phyloP scores from a whole-genome alignment of 1,140 invertebrate species.

The Copidosoma floridanum region DNA sequence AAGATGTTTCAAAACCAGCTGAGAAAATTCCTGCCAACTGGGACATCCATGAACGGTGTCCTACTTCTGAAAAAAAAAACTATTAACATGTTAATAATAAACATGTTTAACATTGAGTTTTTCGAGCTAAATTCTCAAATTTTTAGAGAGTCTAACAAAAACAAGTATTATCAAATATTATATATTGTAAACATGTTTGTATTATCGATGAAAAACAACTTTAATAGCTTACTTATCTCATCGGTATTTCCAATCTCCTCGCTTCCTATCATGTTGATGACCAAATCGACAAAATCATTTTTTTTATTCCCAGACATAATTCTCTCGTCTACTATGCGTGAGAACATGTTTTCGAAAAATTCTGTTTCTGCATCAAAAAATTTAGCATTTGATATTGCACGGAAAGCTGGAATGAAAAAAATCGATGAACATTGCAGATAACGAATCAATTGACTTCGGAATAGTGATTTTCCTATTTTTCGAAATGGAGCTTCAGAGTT shows the following conservation, averaged over 20 bases:
- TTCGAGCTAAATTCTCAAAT: no score
- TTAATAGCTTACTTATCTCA: no score
- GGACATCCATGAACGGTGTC: constrained; percentile 64
- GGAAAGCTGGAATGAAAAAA: constrained; percentile 45
- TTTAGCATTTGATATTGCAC: constrained; percentile 30
- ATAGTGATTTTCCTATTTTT: constrained; percentile 35
- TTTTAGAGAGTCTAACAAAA: no score
- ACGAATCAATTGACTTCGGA: constrained; percentile 33
- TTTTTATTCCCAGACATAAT: constrained; percentile 36
- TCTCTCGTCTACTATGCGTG: constrained; percentile 37
- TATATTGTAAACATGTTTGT: no score
- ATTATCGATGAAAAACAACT: no score
- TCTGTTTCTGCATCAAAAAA: constrained; percentile 32
- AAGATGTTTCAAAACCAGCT: constrained; percentile 67
- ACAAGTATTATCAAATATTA: no score
- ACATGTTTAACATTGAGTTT: no score
- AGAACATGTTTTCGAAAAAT: constrained; percentile 41
- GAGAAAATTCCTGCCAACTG: constrained; percentile 67
- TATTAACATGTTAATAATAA: not conserved
- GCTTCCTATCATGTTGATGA: no score
- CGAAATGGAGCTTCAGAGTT: constrained; percentile 51
- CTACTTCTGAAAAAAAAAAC: constrained; percentile 47
- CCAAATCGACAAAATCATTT: no score
- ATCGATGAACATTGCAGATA: constrained; percentile 39
- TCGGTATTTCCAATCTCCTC: no score